Evolutionary conservation across 2,113 vertebrate species (phyloP).

Genomic region (Epinephelus cyanopodus): DNA sequence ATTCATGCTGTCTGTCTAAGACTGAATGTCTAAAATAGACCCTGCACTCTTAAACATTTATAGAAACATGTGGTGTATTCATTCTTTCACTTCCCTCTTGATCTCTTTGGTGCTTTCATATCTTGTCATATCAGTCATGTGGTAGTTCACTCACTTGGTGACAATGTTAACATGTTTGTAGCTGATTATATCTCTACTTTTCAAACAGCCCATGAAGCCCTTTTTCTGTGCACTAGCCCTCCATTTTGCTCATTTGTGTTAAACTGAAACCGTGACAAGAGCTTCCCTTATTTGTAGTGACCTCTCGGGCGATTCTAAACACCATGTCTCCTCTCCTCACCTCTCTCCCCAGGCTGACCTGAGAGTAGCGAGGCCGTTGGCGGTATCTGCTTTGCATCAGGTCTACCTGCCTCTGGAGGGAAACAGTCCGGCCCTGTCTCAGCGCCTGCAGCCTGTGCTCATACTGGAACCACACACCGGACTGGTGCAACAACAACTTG

Average conservation of each 20-base stretch:
- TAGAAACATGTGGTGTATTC: constrained; percentile 41
- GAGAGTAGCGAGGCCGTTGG: constrained; percentile 74
- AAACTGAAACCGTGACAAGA: neutral
- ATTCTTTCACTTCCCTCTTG: constrained; percentile 66
- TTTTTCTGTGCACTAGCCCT: neutral
- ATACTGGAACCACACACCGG: constrained; percentile 90
- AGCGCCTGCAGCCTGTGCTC: constrained; percentile 90
- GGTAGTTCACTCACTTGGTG: constrained; percentile 26
- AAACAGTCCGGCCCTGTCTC: constrained; percentile 81
- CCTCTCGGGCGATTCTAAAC: neutral
- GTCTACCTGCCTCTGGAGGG: constrained; percentile 86
- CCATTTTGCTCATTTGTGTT: neutral
- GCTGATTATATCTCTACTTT: neutral
- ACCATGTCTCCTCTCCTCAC: constrained; percentile 2
- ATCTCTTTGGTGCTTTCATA: constrained; percentile 40
- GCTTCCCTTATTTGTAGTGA: neutral
- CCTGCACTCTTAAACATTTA: constrained; percentile 10
- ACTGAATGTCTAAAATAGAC: constrained; percentile 17
- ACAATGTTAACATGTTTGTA: neutral
- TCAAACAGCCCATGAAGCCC: neutral
- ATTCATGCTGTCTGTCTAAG: constrained; percentile 2
- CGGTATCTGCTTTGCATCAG: constrained; percentile 78
- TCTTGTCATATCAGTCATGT: constrained; percentile 47
- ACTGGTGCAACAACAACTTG: constrained; percentile 85
- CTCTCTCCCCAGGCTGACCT: constrained; percentile 81